These are phyloP conservation scores for Salpingus planirostris DNA, from an alignment of 2,888 invertebrate genomes.

Conservation along the genomic window DNA sequence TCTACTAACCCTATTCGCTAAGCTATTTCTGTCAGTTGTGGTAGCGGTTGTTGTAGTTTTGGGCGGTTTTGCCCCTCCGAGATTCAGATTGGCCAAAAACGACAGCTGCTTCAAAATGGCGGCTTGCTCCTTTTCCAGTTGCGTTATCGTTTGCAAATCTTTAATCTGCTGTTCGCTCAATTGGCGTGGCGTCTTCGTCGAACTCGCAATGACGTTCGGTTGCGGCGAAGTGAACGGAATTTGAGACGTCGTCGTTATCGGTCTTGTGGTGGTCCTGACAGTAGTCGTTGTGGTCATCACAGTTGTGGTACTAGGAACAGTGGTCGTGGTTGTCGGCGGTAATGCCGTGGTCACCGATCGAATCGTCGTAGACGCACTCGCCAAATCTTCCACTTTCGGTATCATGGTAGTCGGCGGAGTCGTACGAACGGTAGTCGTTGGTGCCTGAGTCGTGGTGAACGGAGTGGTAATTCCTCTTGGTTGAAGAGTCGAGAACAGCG, in stretches of 20 bases:
- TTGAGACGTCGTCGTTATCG: constrained; percentile 13
- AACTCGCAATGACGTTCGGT: constrained; percentile 15
- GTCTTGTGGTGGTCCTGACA: constrained; percentile 17
- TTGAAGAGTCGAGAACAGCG: constrained; percentile 18
- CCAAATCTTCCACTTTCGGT: background rate
- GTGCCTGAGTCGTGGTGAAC: constrained; percentile 4
- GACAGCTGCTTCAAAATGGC: constrained; percentile 37
- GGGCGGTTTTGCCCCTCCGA: no score
- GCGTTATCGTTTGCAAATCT: constrained; percentile 34
- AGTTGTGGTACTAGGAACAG: constrained; percentile 9
- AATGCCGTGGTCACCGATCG: background rate
- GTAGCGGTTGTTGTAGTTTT: no score
- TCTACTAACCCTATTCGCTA: no score
- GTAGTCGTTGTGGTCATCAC: constrained; percentile 2
- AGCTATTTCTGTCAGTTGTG: no score
- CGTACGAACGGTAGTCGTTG: constrained; percentile 10
- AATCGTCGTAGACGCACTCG: background rate
- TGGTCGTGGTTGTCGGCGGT: background rate
- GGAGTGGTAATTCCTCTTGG: constrained; percentile 12
- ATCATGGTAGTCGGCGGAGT: background rate
- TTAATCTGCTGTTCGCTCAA: constrained; percentile 36
- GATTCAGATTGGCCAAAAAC: constrained; percentile 35
- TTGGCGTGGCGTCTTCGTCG: constrained; percentile 23
- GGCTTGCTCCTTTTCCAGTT: constrained; percentile 37
- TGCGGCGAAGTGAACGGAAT: constrained; percentile 8